A percentile compares a stretch with the other conserved stretches of the same genome.
Conservation (phyloP, 2,113 vertebrate genomes). For the Leptocoma aspasia region DNA sequence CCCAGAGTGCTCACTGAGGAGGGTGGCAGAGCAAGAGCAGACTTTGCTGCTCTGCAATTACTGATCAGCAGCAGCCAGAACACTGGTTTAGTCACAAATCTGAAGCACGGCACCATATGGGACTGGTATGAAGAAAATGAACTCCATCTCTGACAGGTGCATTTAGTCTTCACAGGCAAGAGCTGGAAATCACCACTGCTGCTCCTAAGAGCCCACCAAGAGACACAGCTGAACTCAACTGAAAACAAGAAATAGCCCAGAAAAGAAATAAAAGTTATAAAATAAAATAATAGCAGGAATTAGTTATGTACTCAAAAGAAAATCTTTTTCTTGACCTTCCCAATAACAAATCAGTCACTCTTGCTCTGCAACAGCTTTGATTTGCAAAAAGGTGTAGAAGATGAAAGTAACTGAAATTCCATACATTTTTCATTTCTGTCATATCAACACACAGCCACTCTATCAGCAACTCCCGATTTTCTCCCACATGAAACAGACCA, state of each 20-base stretch:
- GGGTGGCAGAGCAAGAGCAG: neutral
- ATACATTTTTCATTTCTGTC: conserved; percentile 34
- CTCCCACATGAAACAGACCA: neutral
- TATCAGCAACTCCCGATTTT: neutral
- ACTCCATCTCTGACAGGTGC: neutral
- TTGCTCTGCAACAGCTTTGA: neutral
- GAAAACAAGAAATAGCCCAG: neutral
- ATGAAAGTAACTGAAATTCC: conserved; percentile 43
- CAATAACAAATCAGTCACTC: neutral
- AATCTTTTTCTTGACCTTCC: conserved; percentile 17
- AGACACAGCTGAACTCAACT: neutral
- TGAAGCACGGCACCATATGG: neutral
- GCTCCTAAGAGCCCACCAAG: neutral
- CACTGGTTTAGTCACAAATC: neutral
- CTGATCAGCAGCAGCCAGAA: neutral
- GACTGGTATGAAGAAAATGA: neutral
- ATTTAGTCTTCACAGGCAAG: neutral
- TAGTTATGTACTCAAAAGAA: neutral
- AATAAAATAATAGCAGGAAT: neutral
- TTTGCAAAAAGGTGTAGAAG: neutral
- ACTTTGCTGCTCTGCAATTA: neutral
- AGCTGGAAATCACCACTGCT: neutral
- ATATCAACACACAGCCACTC: neutral
- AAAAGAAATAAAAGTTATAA: neutral
- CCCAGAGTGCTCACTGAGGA: fast-evolving